phyloP scores from a whole-genome alignment of 37 sponge, comb jelly and placozoan species.

The Ianthella basta region DNA sequence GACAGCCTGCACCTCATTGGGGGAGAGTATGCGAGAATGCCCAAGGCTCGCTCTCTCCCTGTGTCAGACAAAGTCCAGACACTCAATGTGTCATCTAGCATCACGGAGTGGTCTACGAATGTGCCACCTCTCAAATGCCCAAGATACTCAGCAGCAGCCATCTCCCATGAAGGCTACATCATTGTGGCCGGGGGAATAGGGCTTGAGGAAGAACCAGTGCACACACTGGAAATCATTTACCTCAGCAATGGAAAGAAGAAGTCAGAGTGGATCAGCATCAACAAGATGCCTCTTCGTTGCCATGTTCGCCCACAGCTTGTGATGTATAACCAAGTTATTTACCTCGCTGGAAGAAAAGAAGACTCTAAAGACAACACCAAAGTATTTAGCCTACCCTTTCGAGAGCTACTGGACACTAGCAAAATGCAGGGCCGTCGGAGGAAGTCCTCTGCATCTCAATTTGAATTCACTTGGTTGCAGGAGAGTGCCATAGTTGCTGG shows the following conservation, averaged over 20 bases:
- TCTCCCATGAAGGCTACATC: not conserved
- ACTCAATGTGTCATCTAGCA: not conserved
- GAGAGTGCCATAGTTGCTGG: not conserved
- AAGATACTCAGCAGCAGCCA: slow-evolving; percentile 15
- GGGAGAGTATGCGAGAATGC: not conserved
- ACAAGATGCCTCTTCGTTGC: not conserved
- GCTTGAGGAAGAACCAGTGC: slow-evolving; percentile 1
- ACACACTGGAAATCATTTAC: slow-evolving; percentile 29
- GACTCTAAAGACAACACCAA: not conserved
- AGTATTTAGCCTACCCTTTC: not conserved
- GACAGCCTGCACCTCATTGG: not conserved
- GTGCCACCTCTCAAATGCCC: not conserved
- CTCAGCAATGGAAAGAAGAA: not conserved
- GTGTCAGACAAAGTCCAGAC: slow-evolving; percentile 32
- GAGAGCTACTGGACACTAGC: not conserved
- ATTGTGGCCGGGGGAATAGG: slow-evolving; percentile 26
- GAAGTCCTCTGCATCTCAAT: not conserved
- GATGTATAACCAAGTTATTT: not conserved
- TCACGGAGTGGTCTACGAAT: not conserved
- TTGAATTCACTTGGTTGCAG: not conserved
- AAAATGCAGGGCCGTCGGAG: too few species aligned
- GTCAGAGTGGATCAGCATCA: too few species aligned
- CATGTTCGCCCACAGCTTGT: not conserved
- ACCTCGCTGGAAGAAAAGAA: not conserved
- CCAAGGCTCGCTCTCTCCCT: not conserved